These are phyloP conservation scores for Rattus rattus DNA, from an alignment of 2,113 vertebrate genomes.

Conservation along the genomic window DNA sequence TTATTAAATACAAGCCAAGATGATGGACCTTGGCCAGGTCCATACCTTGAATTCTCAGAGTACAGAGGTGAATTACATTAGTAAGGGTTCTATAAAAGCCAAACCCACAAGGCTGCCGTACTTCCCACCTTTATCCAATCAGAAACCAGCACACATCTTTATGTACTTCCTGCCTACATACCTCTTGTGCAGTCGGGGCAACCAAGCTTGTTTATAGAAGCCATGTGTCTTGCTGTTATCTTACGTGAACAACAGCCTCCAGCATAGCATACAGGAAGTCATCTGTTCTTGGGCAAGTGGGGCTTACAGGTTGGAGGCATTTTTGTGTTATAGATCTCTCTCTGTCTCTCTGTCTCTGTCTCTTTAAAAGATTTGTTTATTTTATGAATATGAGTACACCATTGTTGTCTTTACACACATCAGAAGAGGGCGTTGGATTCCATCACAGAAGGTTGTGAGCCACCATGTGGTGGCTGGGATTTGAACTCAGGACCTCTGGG, in stretches of 20 bases:
- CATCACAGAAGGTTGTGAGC: too few species aligned
- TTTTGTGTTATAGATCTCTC: neutral
- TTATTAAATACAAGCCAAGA: neutral
- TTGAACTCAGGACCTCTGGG: too few species aligned
- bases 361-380: too few species aligned
- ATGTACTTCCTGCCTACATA: neutral
- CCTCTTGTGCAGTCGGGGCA: neutral
- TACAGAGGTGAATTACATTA: neutral
- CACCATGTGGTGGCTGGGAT: too few species aligned
- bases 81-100: neutral
- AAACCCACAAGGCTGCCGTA: neutral
- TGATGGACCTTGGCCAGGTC: neutral
- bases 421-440: too few species aligned
- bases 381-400: too few species aligned
- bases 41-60: neutral
- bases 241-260: neutral
- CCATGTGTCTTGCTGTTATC: neutral
- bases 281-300: neutral
- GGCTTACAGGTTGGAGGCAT: neutral
- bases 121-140: neutral
- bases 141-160: neutral
- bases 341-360: too few species aligned
- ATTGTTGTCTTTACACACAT: too few species aligned
- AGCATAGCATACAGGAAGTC: neutral
- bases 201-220: neutral